Evolutionary conservation across 2,888 invertebrate species (phyloP), one percentile per base, ranked within the genome.

Genomic region (Aleiodes leptofemur): DNA sequence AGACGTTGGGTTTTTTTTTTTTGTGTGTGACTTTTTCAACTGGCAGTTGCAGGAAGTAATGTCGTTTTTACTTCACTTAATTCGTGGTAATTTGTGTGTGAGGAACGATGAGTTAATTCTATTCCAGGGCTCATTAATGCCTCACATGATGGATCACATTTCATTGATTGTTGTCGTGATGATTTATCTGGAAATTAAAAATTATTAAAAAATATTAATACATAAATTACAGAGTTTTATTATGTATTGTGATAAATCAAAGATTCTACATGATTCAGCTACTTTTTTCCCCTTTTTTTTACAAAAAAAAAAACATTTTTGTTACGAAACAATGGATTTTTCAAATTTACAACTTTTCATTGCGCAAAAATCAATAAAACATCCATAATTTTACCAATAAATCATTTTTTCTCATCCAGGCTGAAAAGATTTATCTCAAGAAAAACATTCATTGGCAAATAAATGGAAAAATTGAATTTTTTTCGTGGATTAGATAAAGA

Each of bases 31-130:
- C 70, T 43, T 80, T 34, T 76, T 84, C 83, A 88, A 80, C 87
- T 89, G 38, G 84, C 86, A 11, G 85, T 86, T 3, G 84, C 87
- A 14, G 88, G 87, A 16, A 89, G 78, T 13, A 89, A 79, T 5
- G 86, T 87, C 14, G 86, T 87, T 29, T 87, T 88, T 7, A 89
- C 89, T 79, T 89, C 89, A 55, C 80, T 86, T 2, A 88, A 81
- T 48, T 89, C 89, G 11, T 89, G 87, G 53, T 82, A 84, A 13
- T 86, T 86, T 4, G 85, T 76, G 64, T 86, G 86, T 7, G 82
- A 80, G 16, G 83, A 84, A 56, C 89, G 82, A 68, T 88, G 88
- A 56, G 82, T 82, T 14, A 88, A 80, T 76, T 87, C 88, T 2
- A 84, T 84, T 69, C 79, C 83, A 23, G 77, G 80, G 55, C 78